Conservation (phyloP, 2,113 vertebrate species). For the Acrocephalus kingi region DNA sequence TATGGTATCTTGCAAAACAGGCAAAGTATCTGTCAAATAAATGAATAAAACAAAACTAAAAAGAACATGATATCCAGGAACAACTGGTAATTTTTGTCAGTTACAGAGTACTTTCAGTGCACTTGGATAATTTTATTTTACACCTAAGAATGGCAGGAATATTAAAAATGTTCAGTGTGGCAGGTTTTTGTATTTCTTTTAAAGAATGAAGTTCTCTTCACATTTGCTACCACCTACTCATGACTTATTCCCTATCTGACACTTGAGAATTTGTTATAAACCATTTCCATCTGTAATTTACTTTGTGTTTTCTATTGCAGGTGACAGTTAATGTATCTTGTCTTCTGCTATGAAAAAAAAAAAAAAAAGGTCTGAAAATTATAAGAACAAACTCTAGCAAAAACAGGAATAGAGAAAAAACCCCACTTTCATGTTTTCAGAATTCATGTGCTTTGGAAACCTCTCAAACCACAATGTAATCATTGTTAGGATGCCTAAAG, state of each 20-base stretch:
- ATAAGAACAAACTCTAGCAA: neutral
- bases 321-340: slow-evolving; percentile 37
- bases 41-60: slow-evolving; percentile 12
- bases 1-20: neutral
- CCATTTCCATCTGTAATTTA: slow-evolving; percentile 50
- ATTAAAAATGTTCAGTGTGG: slow-evolving; percentile 12
- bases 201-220: slow-evolving; percentile 2
- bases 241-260: slow-evolving; percentile 12
- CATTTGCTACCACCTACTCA: neutral
- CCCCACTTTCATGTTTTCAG: neutral
- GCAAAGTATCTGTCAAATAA: neutral
- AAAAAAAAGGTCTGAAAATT: neutral
- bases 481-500: neutral
- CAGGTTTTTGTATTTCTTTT: slow-evolving; percentile 14
- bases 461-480: neutral
- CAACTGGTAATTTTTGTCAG: neutral
- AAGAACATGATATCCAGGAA: neutral
- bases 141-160: slow-evolving; percentile 7
- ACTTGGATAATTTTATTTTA: slow-evolving; percentile 23
- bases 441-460: neutral
- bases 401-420: neutral
- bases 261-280: slow-evolving; percentile 51
- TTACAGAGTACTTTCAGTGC: neutral
- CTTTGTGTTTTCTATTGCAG: slow-evolving; percentile 17
- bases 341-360: slow-evolving; percentile 6